These are phyloP conservation scores for Suricata suricatta DNA, from an alignment of 2,113 vertebrate species.

Conservation along the genomic window DNA sequence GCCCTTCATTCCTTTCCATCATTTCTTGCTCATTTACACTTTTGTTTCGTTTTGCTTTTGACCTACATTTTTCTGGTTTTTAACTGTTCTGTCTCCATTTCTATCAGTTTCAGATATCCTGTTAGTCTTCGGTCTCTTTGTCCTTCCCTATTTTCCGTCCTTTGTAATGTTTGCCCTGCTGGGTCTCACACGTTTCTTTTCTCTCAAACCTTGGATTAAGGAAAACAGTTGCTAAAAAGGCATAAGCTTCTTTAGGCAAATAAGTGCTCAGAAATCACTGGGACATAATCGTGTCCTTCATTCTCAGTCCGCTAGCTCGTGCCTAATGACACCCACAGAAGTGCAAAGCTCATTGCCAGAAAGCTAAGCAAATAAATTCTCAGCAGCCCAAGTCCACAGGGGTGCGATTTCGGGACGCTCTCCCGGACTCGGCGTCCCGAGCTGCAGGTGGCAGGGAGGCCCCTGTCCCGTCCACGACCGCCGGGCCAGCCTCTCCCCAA, in stretches of 20 bases:
- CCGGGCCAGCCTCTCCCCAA: background rate
- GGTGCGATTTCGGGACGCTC: background rate
- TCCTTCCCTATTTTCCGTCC: background rate
- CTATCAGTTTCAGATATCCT: background rate
- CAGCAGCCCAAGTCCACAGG: background rate
- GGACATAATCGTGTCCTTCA: background rate
- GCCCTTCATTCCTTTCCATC: background rate
- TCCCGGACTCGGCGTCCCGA: background rate
- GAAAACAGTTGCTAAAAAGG: background rate
- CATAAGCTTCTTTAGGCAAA: background rate
- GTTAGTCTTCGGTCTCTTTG: background rate
- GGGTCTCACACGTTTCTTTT: background rate
- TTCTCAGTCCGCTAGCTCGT: background rate
- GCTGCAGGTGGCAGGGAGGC: accelerated
- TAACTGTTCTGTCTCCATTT: background rate
- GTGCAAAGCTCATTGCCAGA: background rate
- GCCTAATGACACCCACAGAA: background rate
- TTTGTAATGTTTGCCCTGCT: background rate
- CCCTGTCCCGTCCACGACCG: background rate
- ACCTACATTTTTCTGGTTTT: background rate
- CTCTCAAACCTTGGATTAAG: background rate
- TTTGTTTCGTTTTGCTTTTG: background rate
- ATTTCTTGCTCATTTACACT: background rate
- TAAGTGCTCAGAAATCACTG: background rate
- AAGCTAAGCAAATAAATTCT: background rate